phyloP scores from a whole-genome alignment of 2,888 invertebrate genomes.

The Aleiodes leptofemur region DNA sequence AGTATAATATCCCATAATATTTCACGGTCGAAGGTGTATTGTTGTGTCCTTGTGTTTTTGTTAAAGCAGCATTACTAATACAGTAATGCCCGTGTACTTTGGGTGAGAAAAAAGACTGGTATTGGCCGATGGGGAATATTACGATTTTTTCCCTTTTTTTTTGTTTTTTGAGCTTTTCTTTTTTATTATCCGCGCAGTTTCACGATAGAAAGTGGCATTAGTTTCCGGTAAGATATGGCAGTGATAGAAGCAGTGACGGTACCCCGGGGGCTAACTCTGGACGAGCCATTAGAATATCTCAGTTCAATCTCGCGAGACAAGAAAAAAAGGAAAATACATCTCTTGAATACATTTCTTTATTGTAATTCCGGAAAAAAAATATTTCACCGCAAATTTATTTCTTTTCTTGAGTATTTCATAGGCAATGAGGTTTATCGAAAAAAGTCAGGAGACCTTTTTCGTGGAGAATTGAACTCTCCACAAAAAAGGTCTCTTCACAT shows the following conservation, averaged over 20 bases:
- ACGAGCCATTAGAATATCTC: slow-evolving; percentile 72
- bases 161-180: slow-evolving; percentile 42
- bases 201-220: slow-evolving; percentile 62
- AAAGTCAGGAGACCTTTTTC: too few species aligned
- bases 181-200: slow-evolving; percentile 59
- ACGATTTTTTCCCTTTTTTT: slow-evolving; percentile 5
- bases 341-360: too few species aligned
- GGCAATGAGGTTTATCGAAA: too few species aligned
- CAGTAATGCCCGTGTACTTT: slow-evolving; percentile 8
- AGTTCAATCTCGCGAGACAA: slow-evolving; percentile 66
- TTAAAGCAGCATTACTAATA: slow-evolving; percentile 17
- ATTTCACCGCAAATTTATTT: too few species aligned
- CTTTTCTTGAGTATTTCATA: too few species aligned
- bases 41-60: too few species aligned
- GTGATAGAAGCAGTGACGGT: slow-evolving; percentile 58
- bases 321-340: neutral
- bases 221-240: slow-evolving; percentile 66
- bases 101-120: slow-evolving; percentile 24
- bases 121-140: slow-evolving; percentile 65
- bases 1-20: neutral
- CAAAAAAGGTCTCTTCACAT: too few species aligned
- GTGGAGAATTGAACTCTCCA: too few species aligned
- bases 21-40: slow-evolving; percentile 23
- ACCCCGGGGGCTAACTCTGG: slow-evolving; percentile 69
- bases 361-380: too few species aligned